A percentile compares a stretch with the other conserved stretches of the same genome.
Conservation (phyloP, 1,140 invertebrate genomes). For the Parapsyche elsis region DNA sequence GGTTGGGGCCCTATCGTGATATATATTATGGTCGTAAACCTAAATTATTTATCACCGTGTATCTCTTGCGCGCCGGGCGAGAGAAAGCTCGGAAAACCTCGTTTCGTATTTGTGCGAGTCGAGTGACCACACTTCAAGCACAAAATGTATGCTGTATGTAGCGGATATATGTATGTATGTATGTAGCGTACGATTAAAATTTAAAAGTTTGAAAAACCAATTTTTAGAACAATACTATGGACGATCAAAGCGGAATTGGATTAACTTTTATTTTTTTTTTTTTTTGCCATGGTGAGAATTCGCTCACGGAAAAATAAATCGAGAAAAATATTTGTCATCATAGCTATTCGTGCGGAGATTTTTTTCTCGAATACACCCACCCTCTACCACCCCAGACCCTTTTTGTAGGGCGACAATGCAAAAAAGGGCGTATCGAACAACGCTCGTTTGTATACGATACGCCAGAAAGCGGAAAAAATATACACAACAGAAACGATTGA, state of each 20-base stretch:
- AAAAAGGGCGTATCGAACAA: slow-evolving; percentile 39
- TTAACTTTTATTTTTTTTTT: too few relatives aligned
- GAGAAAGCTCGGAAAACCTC: not conserved
- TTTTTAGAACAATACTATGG: too few relatives aligned
- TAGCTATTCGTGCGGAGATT: slow-evolving; percentile 1
- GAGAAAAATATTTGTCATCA: slow-evolving; percentile 21
- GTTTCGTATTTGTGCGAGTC: not conserved
- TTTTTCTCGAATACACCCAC: not conserved
- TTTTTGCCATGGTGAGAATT: not conserved
- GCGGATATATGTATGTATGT: not conserved
- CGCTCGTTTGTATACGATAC: slow-evolving; percentile 32
- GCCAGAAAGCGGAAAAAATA: not conserved
- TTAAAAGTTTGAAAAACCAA: too few relatives aligned
- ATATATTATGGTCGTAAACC: slow-evolving; percentile 53
- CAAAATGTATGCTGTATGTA: not conserved
- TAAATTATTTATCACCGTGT: slow-evolving; percentile 55
- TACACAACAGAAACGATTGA: slow-evolving; percentile 35
- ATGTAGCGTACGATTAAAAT: too few relatives aligned
- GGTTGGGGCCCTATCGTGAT: slow-evolving; percentile 10
- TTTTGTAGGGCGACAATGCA: slow-evolving; percentile 26
- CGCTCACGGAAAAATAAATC: not conserved
- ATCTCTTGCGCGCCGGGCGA: not conserved
- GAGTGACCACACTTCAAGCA: not conserved
- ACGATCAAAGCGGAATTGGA: too few relatives aligned
- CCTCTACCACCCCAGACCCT: not conserved